phyloP scores from a whole-genome alignment of 2,888 invertebrate genomes.

The Myathropa florea region DNA sequence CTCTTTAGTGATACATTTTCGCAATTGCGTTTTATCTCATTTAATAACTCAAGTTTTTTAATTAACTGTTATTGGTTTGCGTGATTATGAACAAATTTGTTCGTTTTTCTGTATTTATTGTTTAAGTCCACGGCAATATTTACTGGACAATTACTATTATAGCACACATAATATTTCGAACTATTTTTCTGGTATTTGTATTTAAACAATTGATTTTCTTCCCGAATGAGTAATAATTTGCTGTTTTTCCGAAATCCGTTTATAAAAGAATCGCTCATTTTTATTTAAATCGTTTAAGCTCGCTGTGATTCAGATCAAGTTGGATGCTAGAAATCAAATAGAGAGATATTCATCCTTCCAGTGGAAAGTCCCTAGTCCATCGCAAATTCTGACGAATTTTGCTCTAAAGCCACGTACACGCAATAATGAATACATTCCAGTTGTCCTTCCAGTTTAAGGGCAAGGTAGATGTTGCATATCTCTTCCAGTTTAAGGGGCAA shows the following conservation, averaged over 20 bases:
- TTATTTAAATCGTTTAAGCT: neutral
- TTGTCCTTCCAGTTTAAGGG: no score
- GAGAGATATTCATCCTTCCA: no score
- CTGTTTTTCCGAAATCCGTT: neutral
- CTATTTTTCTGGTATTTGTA: neutral
- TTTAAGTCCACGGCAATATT: neutral
- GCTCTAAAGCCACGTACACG: no score
- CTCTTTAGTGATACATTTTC: neutral
- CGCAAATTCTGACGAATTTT: no score
- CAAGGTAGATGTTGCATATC: no score
- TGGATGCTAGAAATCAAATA: no score
- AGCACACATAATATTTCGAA: neutral
- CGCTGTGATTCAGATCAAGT: neutral
- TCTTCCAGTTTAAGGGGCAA: no score
- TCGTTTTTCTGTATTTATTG: neutral
- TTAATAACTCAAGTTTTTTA: neutral
- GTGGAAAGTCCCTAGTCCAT: no score
- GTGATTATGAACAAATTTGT: neutral
- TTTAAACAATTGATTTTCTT: neutral
- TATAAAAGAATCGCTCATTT: neutral
- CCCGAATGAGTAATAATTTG: neutral
- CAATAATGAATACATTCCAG: no score
- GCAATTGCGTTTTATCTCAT: neutral
- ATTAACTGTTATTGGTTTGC: neutral
- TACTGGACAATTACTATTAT: neutral